These are phyloP conservation scores for Calameuta pallipes DNA, from an alignment of 2,888 invertebrate species.

Conservation along the genomic window DNA sequence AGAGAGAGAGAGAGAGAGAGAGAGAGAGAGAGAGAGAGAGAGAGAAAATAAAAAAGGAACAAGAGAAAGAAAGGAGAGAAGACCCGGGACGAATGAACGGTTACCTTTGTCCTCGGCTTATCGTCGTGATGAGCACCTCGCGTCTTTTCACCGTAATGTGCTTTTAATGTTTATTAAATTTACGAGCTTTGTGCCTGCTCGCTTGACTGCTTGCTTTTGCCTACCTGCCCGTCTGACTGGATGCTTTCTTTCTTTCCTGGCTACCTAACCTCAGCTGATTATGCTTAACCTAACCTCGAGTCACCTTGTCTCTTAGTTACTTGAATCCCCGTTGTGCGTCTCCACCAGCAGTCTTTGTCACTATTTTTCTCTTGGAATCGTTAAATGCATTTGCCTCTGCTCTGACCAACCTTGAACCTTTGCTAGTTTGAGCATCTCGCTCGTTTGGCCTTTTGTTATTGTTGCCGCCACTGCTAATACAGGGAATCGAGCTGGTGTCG, in stretches of 20 bases:
- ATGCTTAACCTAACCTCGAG: neutral
- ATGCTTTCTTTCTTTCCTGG: neutral
- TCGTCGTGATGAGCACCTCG: slow-evolving; percentile 34
- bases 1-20: too few species aligned
- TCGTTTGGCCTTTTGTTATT: neutral
- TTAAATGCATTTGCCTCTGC: neutral
- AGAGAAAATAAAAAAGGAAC: neutral
- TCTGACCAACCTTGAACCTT: neutral
- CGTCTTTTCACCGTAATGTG: slow-evolving; percentile 35
- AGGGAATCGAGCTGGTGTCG: neutral
- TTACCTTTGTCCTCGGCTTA: slow-evolving; percentile 38
- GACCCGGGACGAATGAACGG: slow-evolving; percentile 4
- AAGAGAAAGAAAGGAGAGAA: neutral
- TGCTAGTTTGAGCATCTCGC: neutral
- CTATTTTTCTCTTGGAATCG: neutral
- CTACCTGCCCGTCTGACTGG: neutral
- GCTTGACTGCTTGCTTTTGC: neutral
- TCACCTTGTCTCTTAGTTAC: neutral
- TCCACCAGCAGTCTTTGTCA: neutral
- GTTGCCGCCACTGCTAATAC: too few species aligned
- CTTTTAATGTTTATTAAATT: slow-evolving; percentile 31
- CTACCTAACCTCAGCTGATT: neutral
- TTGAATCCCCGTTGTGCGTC: neutral
- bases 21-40: too few species aligned
- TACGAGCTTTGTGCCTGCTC: slow-evolving; percentile 5